Evolutionary conservation across 2,113 vertebrate species (phyloP).

Genomic region (Barbus barbus): DNA sequence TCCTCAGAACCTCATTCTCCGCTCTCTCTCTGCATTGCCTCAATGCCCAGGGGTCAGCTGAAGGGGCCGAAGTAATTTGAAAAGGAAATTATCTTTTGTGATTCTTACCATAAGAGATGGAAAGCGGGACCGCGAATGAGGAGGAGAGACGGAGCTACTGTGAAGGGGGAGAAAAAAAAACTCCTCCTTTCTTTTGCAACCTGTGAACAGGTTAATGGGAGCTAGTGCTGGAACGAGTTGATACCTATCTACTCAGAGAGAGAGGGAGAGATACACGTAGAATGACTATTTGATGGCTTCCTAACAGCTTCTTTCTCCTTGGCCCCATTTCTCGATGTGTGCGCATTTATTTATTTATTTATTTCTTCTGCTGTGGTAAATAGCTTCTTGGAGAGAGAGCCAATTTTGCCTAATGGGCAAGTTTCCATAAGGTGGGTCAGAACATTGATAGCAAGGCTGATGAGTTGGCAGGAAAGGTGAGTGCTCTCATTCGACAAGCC

Average conservation of each 20-base stretch:
- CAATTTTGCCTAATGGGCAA: constrained; percentile 65
- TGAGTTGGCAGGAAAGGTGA: constrained; percentile 56
- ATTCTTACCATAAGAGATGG: constrained; percentile 66
- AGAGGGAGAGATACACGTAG: constrained; percentile 29
- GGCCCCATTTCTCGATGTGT: constrained; percentile 63
- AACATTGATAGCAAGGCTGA: constrained; percentile 43
- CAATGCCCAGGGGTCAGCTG: constrained; percentile 70
- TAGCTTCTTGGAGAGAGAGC: constrained; percentile 59
- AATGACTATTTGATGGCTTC: constrained; percentile 76
- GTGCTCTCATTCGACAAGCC: constrained; percentile 47
- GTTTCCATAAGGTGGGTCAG: constrained; percentile 55
- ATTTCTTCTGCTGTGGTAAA: constrained; percentile 57
- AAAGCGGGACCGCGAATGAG: constrained; percentile 46
- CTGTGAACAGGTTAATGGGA: constrained; percentile 59
- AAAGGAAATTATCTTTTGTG: constrained; percentile 79
- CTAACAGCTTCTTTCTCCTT: constrained; percentile 69
- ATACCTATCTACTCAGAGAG: constrained; percentile 51
- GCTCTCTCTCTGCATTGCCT: constrained; percentile 71
- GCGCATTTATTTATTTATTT: constrained; percentile 53
- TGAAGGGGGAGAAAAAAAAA: constrained; percentile 52
- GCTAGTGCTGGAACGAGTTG: constrained; percentile 51
- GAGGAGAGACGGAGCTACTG: constrained; percentile 3
- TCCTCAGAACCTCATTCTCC: constrained; percentile 68
- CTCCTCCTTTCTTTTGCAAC: constrained; percentile 46
- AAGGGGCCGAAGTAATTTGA: constrained; percentile 72